Percentiles rank a stretch among this genome's conserved stretches.
These are phyloP conservation scores for Perithous albicinctus DNA, from an alignment of 2,888 invertebrate species.

Conservation along the genomic window DNA sequence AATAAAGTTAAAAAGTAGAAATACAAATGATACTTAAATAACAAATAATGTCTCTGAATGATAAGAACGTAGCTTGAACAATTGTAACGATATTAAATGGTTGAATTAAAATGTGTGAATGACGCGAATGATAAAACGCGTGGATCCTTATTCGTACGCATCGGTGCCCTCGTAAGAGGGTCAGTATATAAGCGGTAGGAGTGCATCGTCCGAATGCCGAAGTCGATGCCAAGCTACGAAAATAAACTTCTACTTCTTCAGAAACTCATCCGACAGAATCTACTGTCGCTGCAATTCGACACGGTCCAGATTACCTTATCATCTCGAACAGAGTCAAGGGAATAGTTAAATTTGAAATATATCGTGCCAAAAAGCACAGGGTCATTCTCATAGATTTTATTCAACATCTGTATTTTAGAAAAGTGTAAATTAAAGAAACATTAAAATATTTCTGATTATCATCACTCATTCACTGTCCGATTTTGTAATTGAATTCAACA, in stretches of 20 bases:
- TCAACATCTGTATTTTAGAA: background rate
- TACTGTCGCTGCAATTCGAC: background rate
- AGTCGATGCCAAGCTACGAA: conserved; percentile 27
- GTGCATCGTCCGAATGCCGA: conserved; percentile 37
- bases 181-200: conserved; percentile 9
- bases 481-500: background rate
- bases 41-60: too few species aligned
- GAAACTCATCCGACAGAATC: background rate
- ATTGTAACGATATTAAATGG: background rate
- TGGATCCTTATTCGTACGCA: background rate
- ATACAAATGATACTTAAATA: too few species aligned
- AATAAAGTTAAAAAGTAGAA: too few species aligned
- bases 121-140: background rate
- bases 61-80: too few species aligned
- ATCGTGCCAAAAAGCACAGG: background rate
- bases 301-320: conserved; percentile 16
- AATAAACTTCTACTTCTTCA: conserved; percentile 27
- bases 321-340: conserved; percentile 5
- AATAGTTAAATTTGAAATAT: background rate
- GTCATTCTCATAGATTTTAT: background rate
- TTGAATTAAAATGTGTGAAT: background rate
- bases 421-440: background rate
- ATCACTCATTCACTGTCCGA: background rate
- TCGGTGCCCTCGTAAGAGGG: background rate
- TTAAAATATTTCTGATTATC: background rate